Evolutionary conservation across 2,888 invertebrate genomes (phyloP), one percentile per base, ranked within the genome.

Genomic region (Rhagonycha lutea): DNA sequence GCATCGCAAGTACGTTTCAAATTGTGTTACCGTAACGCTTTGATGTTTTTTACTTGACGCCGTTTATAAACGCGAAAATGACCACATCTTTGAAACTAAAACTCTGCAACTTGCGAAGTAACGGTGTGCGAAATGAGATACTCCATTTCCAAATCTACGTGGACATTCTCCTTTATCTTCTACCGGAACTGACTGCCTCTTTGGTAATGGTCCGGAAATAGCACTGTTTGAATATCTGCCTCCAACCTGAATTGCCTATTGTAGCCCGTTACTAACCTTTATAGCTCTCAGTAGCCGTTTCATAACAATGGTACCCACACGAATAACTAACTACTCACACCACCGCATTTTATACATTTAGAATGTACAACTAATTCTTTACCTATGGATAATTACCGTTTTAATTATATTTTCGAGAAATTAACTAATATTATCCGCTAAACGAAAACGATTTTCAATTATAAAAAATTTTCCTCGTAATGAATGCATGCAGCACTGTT

Each of bases 131-230:
- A 82, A 83, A 83, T 81, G 82, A 82, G 83, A 79, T 81, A 81
- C 81, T 83, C 81, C 79, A 82, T 81, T 65, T 80, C 78, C 79
- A 80, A 78, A 77, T 79, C 80, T 77, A 77, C 80, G 80, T 80
- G 80, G 79, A 78, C 80, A 80, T 78, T 77, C 80, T 79, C 81
- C 82, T 83, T 83, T 83, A 83, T 83, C 83, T 82, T 83, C 77
- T 76, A 78, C 79, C 80, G 80, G 83, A 83, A 83, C 80, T 81
- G 82, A 80, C 82, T 82, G 79, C 79, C 79, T 80, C 79, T 78
- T 77, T 79, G 78, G 82, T 83, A 83, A 83, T 83, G 82, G 82
- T 82, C 81, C 83, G 83, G 83, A 83, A 83, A 83, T 83, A 80
- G 82, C 80, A 79, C 78, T 79, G 80, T 81, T 81, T 82, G 81